phyloP scores from a whole-genome alignment of 2,888 invertebrate species.

The Gasteruption jaculator region DNA sequence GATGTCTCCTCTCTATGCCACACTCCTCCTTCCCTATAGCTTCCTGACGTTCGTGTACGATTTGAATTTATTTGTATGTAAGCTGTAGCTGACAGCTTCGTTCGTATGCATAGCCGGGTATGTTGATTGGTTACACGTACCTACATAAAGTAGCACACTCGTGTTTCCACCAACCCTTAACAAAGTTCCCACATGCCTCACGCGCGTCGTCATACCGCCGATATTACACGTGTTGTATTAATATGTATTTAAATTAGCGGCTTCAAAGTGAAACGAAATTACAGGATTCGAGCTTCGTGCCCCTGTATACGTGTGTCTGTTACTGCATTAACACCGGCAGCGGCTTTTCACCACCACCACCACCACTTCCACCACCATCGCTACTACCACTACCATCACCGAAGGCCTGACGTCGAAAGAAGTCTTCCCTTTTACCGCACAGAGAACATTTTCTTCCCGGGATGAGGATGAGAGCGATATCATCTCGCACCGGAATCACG shows the following conservation, averaged over 20 bases:
- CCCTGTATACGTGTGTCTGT: no score
- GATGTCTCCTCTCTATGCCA: constrained; percentile 4
- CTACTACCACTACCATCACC: no score
- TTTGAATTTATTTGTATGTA: constrained; percentile 28
- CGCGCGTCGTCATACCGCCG: no score
- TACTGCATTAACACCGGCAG: no score
- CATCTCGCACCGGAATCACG: no score
- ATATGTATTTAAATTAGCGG: constrained; percentile 44
- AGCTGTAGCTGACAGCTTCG: constrained; percentile 24
- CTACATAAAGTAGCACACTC: constrained; percentile 25
- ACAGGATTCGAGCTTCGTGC: no score
- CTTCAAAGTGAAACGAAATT: constrained; percentile 38
- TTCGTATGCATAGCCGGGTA: constrained; percentile 36
- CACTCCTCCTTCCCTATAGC: neutral
- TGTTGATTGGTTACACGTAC: constrained; percentile 37
- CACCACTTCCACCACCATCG: no score
- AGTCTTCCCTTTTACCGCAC: no score
- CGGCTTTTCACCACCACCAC: no score
- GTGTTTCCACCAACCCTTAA: constrained; percentile 8
- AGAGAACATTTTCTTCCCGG: no score
- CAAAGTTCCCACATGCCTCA: constrained; percentile 9
- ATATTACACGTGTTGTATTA: constrained; percentile 39
- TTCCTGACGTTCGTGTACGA: constrained; percentile 15
- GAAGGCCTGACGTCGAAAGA: no score
- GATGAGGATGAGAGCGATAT: no score